phyloP scores from a whole-genome alignment of 2,797 vertebrate species.

The Scyliorhinus canicula region DNA sequence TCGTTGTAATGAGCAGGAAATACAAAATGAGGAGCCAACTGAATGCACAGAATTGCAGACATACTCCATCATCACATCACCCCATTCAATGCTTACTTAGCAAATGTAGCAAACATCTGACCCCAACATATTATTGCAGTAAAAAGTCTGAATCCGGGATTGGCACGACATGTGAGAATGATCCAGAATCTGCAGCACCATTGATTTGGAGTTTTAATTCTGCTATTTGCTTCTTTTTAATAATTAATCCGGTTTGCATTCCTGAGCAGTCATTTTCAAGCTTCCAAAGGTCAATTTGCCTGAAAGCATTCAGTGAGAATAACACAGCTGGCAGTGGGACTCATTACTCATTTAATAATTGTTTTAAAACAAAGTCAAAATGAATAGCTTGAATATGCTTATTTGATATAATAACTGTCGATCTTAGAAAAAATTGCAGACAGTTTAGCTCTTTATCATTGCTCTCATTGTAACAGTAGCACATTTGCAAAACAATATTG shows the following conservation, averaged over 20 bases:
- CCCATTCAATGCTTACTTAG: not conserved
- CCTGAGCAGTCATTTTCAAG: conserved; percentile 3
- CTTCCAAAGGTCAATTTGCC: not conserved
- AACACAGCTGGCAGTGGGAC: not conserved
- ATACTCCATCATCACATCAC: not conserved
- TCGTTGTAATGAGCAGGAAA: not conserved
- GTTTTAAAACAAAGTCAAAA: not conserved
- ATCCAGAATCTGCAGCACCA: not conserved
- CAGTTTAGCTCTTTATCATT: not conserved
- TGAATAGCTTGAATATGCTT: not conserved
- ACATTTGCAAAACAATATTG: not conserved
- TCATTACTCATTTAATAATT: not conserved
- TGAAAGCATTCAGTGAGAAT: not conserved
- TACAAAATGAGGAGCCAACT: not conserved
- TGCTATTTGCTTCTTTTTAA: conserved; percentile 26
- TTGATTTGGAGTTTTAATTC: conserved; percentile 29
- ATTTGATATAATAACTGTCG: not conserved
- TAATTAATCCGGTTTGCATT: conserved; percentile 10
- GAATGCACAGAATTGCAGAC: not conserved
- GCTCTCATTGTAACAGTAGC: not conserved
- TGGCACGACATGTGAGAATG: not conserved
- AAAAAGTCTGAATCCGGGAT: not conserved
- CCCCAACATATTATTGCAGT: not conserved
- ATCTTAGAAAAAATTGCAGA: not conserved
- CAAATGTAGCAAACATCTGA: not conserved